Conservation (phyloP, 2,888 invertebrate species). For the Aleiodes leptofemur region DNA sequence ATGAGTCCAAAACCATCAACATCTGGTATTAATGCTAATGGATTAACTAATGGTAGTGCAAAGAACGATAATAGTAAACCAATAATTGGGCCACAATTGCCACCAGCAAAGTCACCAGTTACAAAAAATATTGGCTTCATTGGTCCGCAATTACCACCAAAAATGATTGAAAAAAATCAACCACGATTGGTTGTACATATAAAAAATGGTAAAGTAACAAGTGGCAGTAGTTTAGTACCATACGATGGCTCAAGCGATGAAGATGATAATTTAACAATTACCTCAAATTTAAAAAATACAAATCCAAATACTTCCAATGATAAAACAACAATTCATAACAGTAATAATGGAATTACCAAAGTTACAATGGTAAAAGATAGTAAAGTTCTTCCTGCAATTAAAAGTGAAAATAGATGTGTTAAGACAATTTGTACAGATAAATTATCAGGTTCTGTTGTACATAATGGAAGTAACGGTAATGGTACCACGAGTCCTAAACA, state of each 20-base stretch:
- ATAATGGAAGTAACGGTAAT: constrained; percentile 46
- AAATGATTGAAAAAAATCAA: constrained; percentile 64
- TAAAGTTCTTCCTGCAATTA: neutral
- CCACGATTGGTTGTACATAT: constrained; percentile 64
- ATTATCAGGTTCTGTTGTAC: constrained; percentile 8
- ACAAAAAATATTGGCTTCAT: constrained; percentile 59
- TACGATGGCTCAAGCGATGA: constrained; percentile 73
- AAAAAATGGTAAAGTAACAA: constrained; percentile 67
- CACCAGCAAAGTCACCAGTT: constrained; percentile 52
- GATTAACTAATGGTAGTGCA: constrained; percentile 45
- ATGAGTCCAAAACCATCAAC: constrained; percentile 60
- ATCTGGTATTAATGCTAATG: constrained; percentile 55
- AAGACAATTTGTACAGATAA: constrained; percentile 26
- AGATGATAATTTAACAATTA: constrained; percentile 59
- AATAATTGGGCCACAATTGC: constrained; percentile 57
- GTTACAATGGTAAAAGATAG: constrained; percentile 39
- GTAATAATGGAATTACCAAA: constrained; percentile 52
- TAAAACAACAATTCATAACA: constrained; percentile 16
- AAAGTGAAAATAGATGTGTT: constrained; percentile 27
- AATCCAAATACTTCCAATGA: constrained; percentile 44
- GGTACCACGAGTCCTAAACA: constrained; percentile 52
- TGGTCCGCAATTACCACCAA: constrained; percentile 68
- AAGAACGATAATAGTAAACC: constrained; percentile 45
- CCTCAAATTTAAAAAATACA: constrained; percentile 40
- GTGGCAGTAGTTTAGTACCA: constrained; percentile 70